Conservation (phyloP, 1,140 invertebrate genomes). For the Drosophila subpulchrella region DNA sequence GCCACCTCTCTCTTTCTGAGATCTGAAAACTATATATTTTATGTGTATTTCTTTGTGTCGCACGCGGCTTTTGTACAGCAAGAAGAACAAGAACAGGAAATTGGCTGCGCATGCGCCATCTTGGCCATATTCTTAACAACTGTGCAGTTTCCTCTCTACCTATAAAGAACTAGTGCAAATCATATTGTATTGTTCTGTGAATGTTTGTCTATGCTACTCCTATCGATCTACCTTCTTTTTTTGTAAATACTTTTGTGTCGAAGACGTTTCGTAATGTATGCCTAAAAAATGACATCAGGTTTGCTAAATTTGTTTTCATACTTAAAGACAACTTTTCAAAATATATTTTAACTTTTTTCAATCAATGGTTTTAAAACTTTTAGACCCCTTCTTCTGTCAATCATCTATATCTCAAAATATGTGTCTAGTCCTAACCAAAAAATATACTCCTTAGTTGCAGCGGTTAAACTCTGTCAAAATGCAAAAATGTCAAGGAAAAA, state of each 20-base stretch:
- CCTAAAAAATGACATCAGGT: too few relatives aligned
- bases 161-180: too few relatives aligned
- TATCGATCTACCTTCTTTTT: slow-evolving; percentile 1
- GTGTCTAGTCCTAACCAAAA: neutral
- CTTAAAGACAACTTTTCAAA: too few relatives aligned
- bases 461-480: too few relatives aligned
- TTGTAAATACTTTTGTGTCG: slow-evolving; percentile 15
- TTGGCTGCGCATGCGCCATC: slow-evolving; percentile 47
- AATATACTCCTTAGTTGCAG: slow-evolving; percentile 21
- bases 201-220: neutral
- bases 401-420: neutral
- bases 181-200: too few relatives aligned
- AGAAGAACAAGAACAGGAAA: slow-evolving; percentile 34
- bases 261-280: too few relatives aligned
- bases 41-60: slow-evolving; percentile 51
- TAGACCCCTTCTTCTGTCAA: slow-evolving; percentile 10
- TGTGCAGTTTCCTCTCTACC: slow-evolving; percentile 37
- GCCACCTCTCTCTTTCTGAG: slow-evolving; percentile 40
- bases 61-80: slow-evolving; percentile 64
- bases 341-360: too few relatives aligned
- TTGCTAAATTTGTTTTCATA: too few relatives aligned
- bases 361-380: slow-evolving; percentile 8
- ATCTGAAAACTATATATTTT: slow-evolving; percentile 16
- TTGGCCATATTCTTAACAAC: slow-evolving; percentile 28
- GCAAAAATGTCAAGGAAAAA: neutral